Percentiles rank a stretch among this genome's conserved stretches.
These are phyloP conservation scores for Eufriesea mexicana DNA, from an alignment of 1,140 invertebrate genomes.

Conservation along the genomic window DNA sequence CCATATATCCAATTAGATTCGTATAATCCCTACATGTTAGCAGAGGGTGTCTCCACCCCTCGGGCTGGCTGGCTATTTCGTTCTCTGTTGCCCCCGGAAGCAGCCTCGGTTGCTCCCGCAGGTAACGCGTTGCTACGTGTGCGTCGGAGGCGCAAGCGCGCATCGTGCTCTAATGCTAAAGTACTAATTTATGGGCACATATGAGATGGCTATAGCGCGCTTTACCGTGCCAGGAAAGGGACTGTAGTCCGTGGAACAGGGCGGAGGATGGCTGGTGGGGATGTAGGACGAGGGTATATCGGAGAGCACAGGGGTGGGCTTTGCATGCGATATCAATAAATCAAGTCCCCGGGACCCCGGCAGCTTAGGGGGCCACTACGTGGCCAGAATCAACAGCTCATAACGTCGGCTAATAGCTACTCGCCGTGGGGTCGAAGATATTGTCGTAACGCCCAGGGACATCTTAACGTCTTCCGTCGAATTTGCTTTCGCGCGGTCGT, in stretches of 20 bases:
- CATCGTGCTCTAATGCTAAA: slow-evolving; percentile 74
- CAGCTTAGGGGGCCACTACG: slow-evolving; percentile 81
- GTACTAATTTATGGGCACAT: slow-evolving; percentile 78
- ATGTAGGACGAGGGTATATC: slow-evolving; percentile 65
- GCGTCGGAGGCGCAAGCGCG: slow-evolving; percentile 59
- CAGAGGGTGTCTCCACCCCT: slow-evolving; percentile 69
- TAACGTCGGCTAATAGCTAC: slow-evolving; percentile 82
- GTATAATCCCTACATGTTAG: slow-evolving; percentile 78
- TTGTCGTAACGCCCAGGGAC: slow-evolving; percentile 79
- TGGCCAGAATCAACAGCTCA: slow-evolving; percentile 83
- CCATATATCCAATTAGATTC: slow-evolving; percentile 81
- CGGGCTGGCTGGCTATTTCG: slow-evolving; percentile 48
- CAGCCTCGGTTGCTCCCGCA: slow-evolving; percentile 22
- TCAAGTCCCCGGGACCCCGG: slow-evolving; percentile 79
- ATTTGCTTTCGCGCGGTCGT: slow-evolving; percentile 54
- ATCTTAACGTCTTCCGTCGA: slow-evolving; percentile 74
- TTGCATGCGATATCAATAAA: slow-evolving; percentile 84
- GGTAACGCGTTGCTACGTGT: slow-evolving; percentile 49
- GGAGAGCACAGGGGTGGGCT: slow-evolving; percentile 78
- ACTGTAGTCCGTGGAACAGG: slow-evolving; percentile 63
- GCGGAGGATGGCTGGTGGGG: slow-evolving; percentile 16
- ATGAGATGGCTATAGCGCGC: slow-evolving; percentile 74
- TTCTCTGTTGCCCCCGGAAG: slow-evolving; percentile 44
- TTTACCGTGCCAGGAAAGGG: slow-evolving; percentile 70
- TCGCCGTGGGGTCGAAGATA: slow-evolving; percentile 79